A percentile compares a stretch with the other conserved stretches of the same genome.
These are phyloP conservation scores for Neoascia interrupta DNA, from an alignment of 2,888 invertebrate genomes.

Conservation along the genomic window DNA sequence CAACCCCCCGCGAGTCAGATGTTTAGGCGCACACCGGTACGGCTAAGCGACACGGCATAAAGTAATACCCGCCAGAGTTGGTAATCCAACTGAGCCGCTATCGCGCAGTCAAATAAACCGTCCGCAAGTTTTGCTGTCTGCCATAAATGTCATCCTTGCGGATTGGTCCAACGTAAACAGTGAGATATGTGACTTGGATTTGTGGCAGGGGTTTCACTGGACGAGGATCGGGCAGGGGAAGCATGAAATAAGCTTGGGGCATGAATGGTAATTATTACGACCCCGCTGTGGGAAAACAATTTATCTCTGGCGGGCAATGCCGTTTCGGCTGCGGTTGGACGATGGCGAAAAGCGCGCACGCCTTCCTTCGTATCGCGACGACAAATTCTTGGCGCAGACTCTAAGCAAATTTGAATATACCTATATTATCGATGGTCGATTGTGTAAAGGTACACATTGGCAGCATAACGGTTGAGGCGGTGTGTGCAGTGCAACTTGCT, in stretches of 20 bases:
- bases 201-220: not conserved
- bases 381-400: constrained; percentile 34
- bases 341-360: constrained; percentile 8
- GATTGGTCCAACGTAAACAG: constrained; percentile 51
- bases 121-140: constrained; percentile 56
- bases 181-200: constrained; percentile 55
- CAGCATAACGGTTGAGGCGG: constrained; percentile 24
- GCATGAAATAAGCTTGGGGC: constrained; percentile 24
- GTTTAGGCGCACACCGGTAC: not conserved
- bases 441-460: constrained; percentile 42
- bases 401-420: constrained; percentile 51
- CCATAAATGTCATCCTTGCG: constrained; percentile 67
- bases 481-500: constrained; percentile 12
- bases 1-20: constrained; percentile 16
- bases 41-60: constrained; percentile 37
- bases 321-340: constrained; percentile 28
- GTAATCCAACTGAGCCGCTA: constrained; percentile 54
- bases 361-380: constrained; percentile 16
- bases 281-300: constrained; percentile 68
- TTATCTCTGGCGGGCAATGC: constrained; percentile 32
- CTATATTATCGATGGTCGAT: constrained; percentile 8
- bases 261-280: constrained; percentile 61
- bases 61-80: constrained; percentile 50
- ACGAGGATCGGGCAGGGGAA: not conserved
- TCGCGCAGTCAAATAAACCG: constrained; percentile 51